These are phyloP conservation scores for Sanderia malayensis DNA, from an alignment of 30 jellyfish, hydroid and myxozoan genomes.

Conservation along the genomic window DNA sequence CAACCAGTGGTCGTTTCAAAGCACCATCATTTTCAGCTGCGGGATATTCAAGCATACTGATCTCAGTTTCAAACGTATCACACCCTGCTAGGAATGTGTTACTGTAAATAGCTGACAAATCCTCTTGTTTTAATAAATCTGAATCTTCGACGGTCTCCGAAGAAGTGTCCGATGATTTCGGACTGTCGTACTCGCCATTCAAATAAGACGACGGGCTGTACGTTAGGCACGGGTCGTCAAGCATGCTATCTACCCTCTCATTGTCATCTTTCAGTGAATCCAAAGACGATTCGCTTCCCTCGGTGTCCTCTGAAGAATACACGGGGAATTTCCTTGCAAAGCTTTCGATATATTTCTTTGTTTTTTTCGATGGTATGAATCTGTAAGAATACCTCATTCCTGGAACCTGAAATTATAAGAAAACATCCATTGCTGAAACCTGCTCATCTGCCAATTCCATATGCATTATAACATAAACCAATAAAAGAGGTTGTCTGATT, in stretches of 20 bases:
- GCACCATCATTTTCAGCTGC: background rate
- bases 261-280: conserved; percentile 5
- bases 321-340: conserved; percentile 32
- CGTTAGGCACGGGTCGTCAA: background rate
- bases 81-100: background rate
- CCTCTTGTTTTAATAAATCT: conserved; percentile 12
- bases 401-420: conserved; percentile 44
- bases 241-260: background rate
- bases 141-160: too few species aligned
- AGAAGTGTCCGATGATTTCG: background rate
- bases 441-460: too few species aligned
- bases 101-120: background rate
- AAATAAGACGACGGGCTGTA: conserved; percentile 38
- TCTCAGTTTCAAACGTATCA: conserved; percentile 1
- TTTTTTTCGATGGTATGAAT: conserved; percentile 57
- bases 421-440: background rate
- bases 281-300: conserved; percentile 1
- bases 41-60: conserved; percentile 9
- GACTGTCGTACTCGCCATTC: conserved; percentile 36
- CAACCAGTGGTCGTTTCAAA: background rate
- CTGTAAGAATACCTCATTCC: conserved; percentile 66
- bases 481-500: too few species aligned
- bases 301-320: background rate
- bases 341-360: conserved; percentile 45
- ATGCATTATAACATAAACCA: too few species aligned